Base-by-base conservation (phyloP, 2,113 vertebrate genomes). In the Microcebus griseorufus region DNA sequence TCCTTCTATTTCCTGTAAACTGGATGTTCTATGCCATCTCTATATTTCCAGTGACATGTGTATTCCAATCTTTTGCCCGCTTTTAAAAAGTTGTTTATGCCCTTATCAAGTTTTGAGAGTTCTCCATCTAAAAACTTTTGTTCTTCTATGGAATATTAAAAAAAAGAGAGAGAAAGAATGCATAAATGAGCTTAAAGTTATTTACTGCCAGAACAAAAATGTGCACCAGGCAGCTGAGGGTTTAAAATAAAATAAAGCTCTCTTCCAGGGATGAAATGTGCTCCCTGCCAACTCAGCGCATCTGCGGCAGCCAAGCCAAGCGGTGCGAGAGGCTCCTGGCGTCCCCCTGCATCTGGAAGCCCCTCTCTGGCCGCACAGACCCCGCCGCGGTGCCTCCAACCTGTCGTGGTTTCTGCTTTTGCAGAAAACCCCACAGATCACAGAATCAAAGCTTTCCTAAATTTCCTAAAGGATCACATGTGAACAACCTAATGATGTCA, bases 171-270 rank as follows among this genome's bases (percentile, higher is more conserved):
- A 83, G 25, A 87, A 32, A 81, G 85, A 88, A 85, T 80, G 96
- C 86, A 79, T 45, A 55, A 91, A 88, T 75, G 88, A 97, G 86
- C 69, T 89, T 90, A 84, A 90, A 95, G 76, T 82, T 87, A 96
- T 93, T 97, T 95, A 83, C 48, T 88, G 88, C 84, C 88, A 96
- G 83, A 93, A 88, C 34, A 95, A 90, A 96, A 95, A 65, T 69
- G 37, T 92, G 58, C 72, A 81, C 88, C 70, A 94, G 76, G 95
- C 76, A 95, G 95, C 79, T 78, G 48, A 48, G 93, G 65, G 85
- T 87, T 65, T 87, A 88, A 95, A 95, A 97, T 70, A 60, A 96
- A 92, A 62, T 64, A 48, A 92, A 88, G 62, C 84, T 34, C 73
- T 34, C 82, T 95, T 97, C 80, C 65, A 87, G 76, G 58, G 65